These are phyloP conservation scores for Drosophila stalkeri DNA, from an alignment of 2,888 invertebrate species.

Conservation along the genomic window DNA sequence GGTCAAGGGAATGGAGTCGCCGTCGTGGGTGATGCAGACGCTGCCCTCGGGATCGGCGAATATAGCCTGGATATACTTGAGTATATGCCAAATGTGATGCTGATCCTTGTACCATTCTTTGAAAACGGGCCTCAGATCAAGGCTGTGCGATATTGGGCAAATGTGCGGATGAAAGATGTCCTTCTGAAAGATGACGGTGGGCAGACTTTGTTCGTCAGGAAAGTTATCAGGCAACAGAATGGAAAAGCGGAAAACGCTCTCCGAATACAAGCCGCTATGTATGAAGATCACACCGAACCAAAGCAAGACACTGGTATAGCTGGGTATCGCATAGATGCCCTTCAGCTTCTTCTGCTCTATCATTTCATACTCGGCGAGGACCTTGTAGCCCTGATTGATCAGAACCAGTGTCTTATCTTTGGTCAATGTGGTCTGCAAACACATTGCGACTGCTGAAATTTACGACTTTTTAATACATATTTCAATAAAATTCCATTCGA, in stretches of 20 bases:
- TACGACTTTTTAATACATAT: neutral
- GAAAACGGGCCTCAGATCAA: constrained; percentile 90
- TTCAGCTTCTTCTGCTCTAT: constrained; percentile 52
- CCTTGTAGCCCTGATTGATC: constrained; percentile 63
- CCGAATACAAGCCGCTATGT: constrained; percentile 94
- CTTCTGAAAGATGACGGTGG: constrained; percentile 91
- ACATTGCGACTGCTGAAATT: constrained; percentile 31
- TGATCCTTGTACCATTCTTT: constrained; percentile 93
- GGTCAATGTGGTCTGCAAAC: constrained; percentile 37
- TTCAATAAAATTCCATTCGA: neutral
- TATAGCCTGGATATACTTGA: constrained; percentile 92
- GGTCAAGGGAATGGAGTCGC: constrained; percentile 19
- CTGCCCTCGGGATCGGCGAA: constrained; percentile 90
- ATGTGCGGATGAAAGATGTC: constrained; percentile 95
- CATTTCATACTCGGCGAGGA: constrained; percentile 67
- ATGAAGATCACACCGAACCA: constrained; percentile 88
- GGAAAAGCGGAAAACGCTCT: constrained; percentile 95
- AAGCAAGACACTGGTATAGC: constrained; percentile 55
- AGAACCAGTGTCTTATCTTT: constrained; percentile 40
- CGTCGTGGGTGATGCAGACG: constrained; percentile 40
- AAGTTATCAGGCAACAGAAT: constrained; percentile 94
- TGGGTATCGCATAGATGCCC: constrained; percentile 69
- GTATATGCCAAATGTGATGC: constrained; percentile 95
- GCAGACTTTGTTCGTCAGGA: constrained; percentile 86
- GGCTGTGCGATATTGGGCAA: constrained; percentile 90